Conservation (phyloP, 2,797 vertebrate species). For the Choloepus didactylus region DNA sequence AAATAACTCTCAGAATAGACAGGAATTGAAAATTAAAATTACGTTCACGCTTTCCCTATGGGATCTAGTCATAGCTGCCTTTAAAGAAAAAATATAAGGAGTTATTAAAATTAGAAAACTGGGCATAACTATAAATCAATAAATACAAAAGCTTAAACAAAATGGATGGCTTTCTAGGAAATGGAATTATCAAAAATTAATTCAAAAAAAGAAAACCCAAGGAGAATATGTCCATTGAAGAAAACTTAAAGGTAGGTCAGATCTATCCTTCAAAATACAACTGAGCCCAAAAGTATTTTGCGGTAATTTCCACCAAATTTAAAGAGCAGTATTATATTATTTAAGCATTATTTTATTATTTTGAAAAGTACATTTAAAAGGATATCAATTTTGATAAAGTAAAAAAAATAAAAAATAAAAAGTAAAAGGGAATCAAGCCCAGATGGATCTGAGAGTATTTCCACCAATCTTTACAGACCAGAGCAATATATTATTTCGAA, state of each 20-base stretch:
- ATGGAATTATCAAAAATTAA: conserved; percentile 33
- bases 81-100: neutral
- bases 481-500: neutral
- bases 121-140: neutral
- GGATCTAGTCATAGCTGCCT: neutral
- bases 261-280: neutral
- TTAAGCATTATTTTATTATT: neutral
- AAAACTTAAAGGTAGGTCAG: neutral
- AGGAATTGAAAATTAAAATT: conserved; percentile 39
- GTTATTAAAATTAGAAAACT: conserved; percentile 45
- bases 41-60: neutral
- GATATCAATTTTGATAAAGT: no score
- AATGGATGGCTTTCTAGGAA: neutral
- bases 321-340: neutral
- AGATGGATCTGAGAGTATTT: no score
- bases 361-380: no score
- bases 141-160: conserved; percentile 4
- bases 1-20: neutral
- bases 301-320: neutral
- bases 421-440: no score
- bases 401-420: no score
- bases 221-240: neutral
- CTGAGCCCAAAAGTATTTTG: neutral
- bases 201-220: conserved; percentile 17
- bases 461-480: neutral